Base-by-base conservation (phyloP, 2,797 vertebrate genomes). In the Periparus ater region DNA sequence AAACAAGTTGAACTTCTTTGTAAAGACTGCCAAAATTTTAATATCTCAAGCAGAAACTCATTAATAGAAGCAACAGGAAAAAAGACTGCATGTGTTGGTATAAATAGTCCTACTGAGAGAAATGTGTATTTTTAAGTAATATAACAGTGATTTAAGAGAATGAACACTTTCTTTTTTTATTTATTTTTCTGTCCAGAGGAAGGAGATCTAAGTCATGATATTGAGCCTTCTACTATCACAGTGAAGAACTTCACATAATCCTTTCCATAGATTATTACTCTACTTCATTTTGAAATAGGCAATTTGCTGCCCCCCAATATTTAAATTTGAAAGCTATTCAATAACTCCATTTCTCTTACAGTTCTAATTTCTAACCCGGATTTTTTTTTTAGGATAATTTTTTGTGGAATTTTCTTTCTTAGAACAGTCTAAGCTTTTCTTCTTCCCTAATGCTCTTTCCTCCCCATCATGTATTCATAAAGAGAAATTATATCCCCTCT, bases 271-370 rank as follows among this genome's bases (percentile, higher is more conserved):
- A 65, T 58, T 86, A 68, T 27, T 57, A 80, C 15, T 23, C 36
- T 74, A 63, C 5, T 51, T 26, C 19, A 25, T 83, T 77, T 85
- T 77, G 26, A 74, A 94, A 53, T 13, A 53, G 30, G 6, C 13
- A 0, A 19, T 60, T 32, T 3, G 4, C 16, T 2, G 4, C 13
- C 4, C 10, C 10, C 16, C 15, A 60, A 68, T 17, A 80, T 15
- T 55, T 80, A 26, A 58, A 93, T 80, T 70, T 86, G 42, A 93
- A 95, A 96, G n/a, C 19, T 61, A 26, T 85, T 80, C 27, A 42
- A 15, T 47, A 86, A 53, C 17, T 63, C 63, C 17, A 51, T 18
- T 77, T 91, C 45, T 73, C 42, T 86, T 23, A 90, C 67, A 53
- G 53, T 66, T 89, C 30, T 45, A 63, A 85, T 71, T 89, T 83